A percentile compares a stretch with the other conserved stretches of the same genome.
These are phyloP conservation scores for Amphiura filiformis DNA, from an alignment of 35 echinoderm and acorn worm species.

Conservation along the genomic window DNA sequence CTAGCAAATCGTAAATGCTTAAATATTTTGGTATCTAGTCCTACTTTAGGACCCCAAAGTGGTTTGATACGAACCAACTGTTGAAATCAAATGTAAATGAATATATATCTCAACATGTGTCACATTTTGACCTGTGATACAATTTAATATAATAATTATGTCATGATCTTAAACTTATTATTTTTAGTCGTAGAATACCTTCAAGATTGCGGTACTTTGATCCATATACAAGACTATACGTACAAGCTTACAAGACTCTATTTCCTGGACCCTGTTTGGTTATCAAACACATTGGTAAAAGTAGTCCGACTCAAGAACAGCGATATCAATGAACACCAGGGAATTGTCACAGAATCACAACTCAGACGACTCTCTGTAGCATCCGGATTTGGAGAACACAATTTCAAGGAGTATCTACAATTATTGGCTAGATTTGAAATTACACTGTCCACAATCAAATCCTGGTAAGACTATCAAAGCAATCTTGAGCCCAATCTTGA, in stretches of 20 bases:
- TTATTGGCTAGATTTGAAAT: conserved; percentile 65
- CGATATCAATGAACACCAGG: conserved; percentile 16
- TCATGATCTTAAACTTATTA: no score
- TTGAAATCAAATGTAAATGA: no score
- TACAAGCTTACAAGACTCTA: conserved; percentile 53
- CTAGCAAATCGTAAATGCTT: no score
- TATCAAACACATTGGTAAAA: conserved; percentile 25
- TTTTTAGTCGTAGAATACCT: conserved; percentile 57
- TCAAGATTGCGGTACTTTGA: conserved; percentile 37
- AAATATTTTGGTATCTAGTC: no score
- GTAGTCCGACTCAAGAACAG: conserved; percentile 13
- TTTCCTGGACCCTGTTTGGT: conserved; percentile 72
- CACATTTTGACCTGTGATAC: no score
- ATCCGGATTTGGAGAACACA: conserved; percentile 32
- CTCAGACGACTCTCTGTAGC: conserved; percentile 25
- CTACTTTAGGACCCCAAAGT: no score
- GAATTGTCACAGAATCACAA: conserved; percentile 2
- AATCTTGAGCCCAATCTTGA: no score
- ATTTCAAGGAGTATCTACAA: conserved; percentile 52
- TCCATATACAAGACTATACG: conserved; percentile 47
- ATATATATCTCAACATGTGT: no score
- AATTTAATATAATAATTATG: no score
- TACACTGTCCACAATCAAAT: conserved; percentile 15
- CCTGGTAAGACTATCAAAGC: no score
- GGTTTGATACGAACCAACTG: no score